Evolutionary conservation across 1,140 invertebrate species (phyloP).

Genomic region (Rhynchophorus ferrugineus): DNA sequence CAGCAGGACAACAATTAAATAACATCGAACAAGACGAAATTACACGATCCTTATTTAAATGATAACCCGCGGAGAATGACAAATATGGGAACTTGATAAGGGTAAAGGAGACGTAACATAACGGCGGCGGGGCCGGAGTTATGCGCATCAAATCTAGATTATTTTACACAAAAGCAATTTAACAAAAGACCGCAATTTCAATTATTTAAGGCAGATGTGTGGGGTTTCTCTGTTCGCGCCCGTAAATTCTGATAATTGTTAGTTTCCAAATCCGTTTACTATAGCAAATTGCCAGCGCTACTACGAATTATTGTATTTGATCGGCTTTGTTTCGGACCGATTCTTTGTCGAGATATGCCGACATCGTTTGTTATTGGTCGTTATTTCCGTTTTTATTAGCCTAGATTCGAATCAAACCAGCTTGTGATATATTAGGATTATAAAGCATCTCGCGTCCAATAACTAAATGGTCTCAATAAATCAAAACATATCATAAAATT

Average conservation of each 20-base stretch:
- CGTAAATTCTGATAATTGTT: background rate
- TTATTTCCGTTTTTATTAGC: no score
- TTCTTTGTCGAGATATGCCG: no score
- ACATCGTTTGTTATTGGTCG: no score
- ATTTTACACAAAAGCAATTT: constrained; percentile 18
- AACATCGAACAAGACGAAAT: background rate
- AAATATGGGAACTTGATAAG: constrained; percentile 17
- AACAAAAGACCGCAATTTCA: constrained; percentile 15
- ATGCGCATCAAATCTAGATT: constrained; percentile 14
- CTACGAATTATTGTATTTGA: background rate
- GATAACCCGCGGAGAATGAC: constrained; percentile 8
- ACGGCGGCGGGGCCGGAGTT: constrained; percentile 1
- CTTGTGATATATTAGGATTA: no score
- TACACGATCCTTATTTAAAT: constrained; percentile 6
- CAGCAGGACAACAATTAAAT: constrained; percentile 3
- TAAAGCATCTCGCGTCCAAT: no score
- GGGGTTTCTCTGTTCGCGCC: background rate
- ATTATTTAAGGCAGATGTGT: constrained; percentile 18
- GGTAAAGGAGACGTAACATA: constrained; percentile 12
- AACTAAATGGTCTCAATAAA: no score
- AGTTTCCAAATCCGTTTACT: background rate
- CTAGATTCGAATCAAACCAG: no score
- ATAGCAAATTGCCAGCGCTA: background rate
- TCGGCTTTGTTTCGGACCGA: background rate
- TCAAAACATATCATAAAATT: no score